These are phyloP conservation scores for Thalassarche chlororhynchos DNA, from an alignment of 2,113 vertebrate genomes.

Conservation along the genomic window DNA sequence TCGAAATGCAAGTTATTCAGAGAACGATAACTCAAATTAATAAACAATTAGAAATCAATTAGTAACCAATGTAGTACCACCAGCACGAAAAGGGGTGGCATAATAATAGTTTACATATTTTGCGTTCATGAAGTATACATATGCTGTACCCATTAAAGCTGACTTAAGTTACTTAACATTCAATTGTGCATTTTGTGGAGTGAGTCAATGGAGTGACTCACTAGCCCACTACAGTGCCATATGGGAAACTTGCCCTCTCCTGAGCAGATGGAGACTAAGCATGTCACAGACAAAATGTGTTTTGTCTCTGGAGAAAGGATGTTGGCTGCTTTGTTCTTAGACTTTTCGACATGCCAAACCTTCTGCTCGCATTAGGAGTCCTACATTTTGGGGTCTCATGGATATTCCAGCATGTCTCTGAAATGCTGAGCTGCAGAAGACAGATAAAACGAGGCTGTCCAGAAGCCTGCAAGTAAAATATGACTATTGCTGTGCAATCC, in stretches of 20 bases:
- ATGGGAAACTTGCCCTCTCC: conserved; percentile 67
- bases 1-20: conserved; percentile 11
- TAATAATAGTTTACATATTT: conserved; percentile 54
- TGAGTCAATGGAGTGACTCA: conserved; percentile 45
- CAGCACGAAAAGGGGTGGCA: conserved; percentile 9
- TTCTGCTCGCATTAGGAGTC: conserved; percentile 51
- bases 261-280: conserved; percentile 75
- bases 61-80: neutral
- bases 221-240: conserved; percentile 56
- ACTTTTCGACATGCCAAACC: conserved; percentile 46
- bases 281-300: conserved; percentile 73
- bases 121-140: conserved; percentile 42
- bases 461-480: neutral
- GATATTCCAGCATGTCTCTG: neutral
- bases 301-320: conserved; percentile 73
- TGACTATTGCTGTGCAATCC: neutral
- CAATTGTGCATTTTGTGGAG: conserved; percentile 57
- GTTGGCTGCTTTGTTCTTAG: conserved; percentile 72
- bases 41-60: neutral
- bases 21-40: conserved; percentile 12
- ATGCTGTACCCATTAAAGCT: conserved; percentile 58
- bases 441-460: neutral
- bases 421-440: neutral
- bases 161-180: conserved; percentile 67
- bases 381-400: conserved; percentile 7